Base-by-base conservation (phyloP, 2,888 invertebrate genomes). In the Nineta flava region DNA sequence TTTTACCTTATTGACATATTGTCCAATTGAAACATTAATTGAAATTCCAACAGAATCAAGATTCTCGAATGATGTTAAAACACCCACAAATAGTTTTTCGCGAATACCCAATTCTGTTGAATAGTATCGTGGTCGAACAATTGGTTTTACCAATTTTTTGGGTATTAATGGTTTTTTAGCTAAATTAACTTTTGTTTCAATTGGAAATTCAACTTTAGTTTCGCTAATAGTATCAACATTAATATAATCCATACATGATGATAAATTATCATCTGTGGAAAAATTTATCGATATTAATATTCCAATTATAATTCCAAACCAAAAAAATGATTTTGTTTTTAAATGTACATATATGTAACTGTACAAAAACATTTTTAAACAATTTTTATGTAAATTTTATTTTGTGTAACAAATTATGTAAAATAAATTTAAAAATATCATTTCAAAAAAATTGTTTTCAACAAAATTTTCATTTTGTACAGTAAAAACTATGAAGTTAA, bases 91-190 rank as follows among this genome's bases (percentile, higher is more conserved):
- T 12, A 95, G 65, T 61, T 90, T 88, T 56, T 90, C 88, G 53
- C 86, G 76, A 57, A 96, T 94, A 15, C 93, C 95, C 50, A 97
- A 75, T 65, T 97, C 97, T 0, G 95, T 92, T 46, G 90, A 91
- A 62, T 92, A 94, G 70, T 93, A 97, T 17, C 95, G 75, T 1
- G 95, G 93, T 2, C 96, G 77, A 49, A 84, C 74, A 55, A 88
- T 73, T 56, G 78, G 75, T 60, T 77, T 76, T 10, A 74, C 72
- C 54, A 62, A 59, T 56, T 69, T 71, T 53, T 68, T 65, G 2
- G 70, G 68, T 46, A 63, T 17, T n/a, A 48, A 16, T 12, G 48
- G 48, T 41, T 48, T 53, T 21, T 44, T 51, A 19, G 47, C 48
- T 49, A 50, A 53, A 48, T 31, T 55, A 54, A 47, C 56, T 57